phyloP scores from a whole-genome alignment of 1,140 invertebrate species.

The Rhagoletis pomonella region DNA sequence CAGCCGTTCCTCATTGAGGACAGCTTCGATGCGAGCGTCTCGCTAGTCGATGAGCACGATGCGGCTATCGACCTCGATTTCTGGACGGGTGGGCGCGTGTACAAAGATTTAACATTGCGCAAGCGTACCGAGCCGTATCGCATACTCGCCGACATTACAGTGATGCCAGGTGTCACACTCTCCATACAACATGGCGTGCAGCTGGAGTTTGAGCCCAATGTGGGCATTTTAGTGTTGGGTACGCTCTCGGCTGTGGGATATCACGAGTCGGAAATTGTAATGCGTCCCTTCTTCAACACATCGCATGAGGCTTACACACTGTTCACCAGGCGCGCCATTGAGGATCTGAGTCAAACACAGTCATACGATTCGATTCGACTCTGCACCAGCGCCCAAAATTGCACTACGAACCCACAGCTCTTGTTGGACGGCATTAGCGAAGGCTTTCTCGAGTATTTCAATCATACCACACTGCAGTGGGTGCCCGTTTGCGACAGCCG shows the following conservation, averaged over 20 bases:
- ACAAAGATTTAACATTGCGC: constrained; percentile 82
- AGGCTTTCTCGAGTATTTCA: constrained; percentile 96
- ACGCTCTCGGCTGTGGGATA: constrained; percentile 90
- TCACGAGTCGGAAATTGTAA: constrained; percentile 86
- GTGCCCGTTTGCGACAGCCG: constrained; percentile 96
- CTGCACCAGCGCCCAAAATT: constrained; percentile 83
- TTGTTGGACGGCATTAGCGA: constrained; percentile 68
- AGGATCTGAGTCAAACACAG: constrained; percentile 73
- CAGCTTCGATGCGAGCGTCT: constrained; percentile 84
- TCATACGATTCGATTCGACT: constrained; percentile 80
- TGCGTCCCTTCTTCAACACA: constrained; percentile 81
- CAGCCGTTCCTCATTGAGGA: constrained; percentile 89
- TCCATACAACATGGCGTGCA: constrained; percentile 92
- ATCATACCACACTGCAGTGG: constrained; percentile 95
- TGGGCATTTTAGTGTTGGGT: constrained; percentile 97
- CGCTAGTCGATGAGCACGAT: constrained; percentile 78
- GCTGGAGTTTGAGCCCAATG: constrained; percentile 96
- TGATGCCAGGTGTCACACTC: constrained; percentile 94
- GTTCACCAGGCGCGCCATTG: constrained; percentile 74
- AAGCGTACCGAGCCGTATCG: constrained; percentile 84
- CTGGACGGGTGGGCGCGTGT: constrained; percentile 88
- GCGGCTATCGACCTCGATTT: constrained; percentile 74
- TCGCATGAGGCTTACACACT: constrained; percentile 59
- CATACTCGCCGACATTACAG: constrained; percentile 93
- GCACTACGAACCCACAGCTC: constrained; percentile 75